A percentile compares a stretch with the other conserved stretches of the same genome.
Conservation (phyloP, 1,140 invertebrate genomes). For the Camponotus floridanus region DNA sequence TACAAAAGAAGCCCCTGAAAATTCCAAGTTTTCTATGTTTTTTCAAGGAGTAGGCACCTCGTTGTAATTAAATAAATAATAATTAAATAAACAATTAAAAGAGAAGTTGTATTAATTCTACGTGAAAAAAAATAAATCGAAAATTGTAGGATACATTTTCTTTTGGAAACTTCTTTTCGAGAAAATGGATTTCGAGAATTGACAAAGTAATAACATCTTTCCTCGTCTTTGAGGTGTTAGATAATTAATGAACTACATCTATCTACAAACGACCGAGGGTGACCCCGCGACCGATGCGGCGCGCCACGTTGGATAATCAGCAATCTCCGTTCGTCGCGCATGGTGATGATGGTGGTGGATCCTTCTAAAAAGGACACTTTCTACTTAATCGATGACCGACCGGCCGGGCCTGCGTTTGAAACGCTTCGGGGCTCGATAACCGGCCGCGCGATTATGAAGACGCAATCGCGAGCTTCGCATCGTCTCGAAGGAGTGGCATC, state of each 20-base stretch:
- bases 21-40: no score
- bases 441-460: conserved; percentile 22
- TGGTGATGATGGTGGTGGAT: conserved; percentile 9
- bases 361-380: conserved; percentile 59
- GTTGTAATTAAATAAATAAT: no score
- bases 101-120: no score
- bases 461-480: background rate
- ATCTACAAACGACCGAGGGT: background rate
- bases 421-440: conserved; percentile 52
- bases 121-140: background rate
- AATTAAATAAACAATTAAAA: no score
- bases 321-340: background rate
- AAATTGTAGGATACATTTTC: background rate
- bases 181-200: conserved; percentile 4
- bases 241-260: conserved; percentile 21
- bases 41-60: no score
- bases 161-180: background rate
- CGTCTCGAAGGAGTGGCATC: background rate
- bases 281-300: conserved; percentile 56
- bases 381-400: conserved; percentile 55
- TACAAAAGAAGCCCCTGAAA: no score
- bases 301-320: conserved; percentile 45
- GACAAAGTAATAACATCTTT: background rate
- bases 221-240: background rate
- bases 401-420: conserved; percentile 18